Evolutionary conservation across 2,888 invertebrate genomes (phyloP).

Genomic region (Microchrysa polita): DNA sequence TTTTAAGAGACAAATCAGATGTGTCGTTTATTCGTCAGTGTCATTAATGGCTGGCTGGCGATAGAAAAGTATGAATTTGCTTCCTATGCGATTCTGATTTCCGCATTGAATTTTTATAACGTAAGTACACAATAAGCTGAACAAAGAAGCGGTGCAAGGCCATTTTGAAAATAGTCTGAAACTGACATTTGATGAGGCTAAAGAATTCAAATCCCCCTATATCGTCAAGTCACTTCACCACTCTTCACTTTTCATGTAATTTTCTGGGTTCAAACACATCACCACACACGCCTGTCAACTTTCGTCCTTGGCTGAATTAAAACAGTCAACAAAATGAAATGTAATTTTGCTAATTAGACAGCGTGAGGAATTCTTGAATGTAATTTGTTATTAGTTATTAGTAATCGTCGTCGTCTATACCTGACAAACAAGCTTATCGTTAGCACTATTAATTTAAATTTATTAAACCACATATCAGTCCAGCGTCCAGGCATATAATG

Average conservation of each 20-base stretch:
- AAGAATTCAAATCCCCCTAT: slow-evolving; percentile 5
- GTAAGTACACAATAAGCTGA: not conserved
- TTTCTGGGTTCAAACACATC: not conserved
- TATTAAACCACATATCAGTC: not conserved
- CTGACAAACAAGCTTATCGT: not conserved
- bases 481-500: too few species aligned
- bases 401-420: too few species aligned
- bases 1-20: not conserved
- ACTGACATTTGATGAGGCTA: slow-evolving; percentile 24
- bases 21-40: slow-evolving; percentile 8
- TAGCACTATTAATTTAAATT: not conserved
- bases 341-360: slow-evolving; percentile 12
- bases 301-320: slow-evolving; percentile 17
- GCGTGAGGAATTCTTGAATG: not conserved
- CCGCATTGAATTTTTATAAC: slow-evolving; percentile 21
- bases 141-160: slow-evolving; percentile 37
- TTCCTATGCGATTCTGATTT: slow-evolving; percentile 30
- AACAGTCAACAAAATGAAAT: not conserved
- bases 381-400: not conserved
- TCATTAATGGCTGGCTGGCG: slow-evolving; percentile 5
- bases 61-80: slow-evolving; percentile 1
- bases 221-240: slow-evolving; percentile 14
- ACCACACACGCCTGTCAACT: not conserved
- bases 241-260: slow-evolving; percentile 9
- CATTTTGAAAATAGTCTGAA: not conserved